A percentile compares a stretch with the other conserved stretches of the same genome.
Evolutionary conservation across 2,113 vertebrate species (phyloP).

Genomic region (Sinocyclocheilus grahami): DNA sequence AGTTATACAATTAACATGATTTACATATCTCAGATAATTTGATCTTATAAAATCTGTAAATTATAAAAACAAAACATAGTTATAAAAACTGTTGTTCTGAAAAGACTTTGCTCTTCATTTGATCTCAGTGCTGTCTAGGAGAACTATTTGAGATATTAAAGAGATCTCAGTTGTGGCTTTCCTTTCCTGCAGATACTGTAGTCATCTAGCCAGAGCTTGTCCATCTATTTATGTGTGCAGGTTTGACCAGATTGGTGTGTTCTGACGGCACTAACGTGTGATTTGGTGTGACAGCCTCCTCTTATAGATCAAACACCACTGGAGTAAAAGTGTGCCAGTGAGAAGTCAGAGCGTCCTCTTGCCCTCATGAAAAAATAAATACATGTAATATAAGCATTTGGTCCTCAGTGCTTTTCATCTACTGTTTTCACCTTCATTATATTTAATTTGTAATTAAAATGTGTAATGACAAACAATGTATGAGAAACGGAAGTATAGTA

Average conservation of each 20-base stretch:
- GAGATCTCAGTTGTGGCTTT: neutral
- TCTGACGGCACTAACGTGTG: slow-evolving; percentile 13
- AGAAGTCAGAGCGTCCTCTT: slow-evolving; percentile 12
- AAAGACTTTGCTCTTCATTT: neutral
- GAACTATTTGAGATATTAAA: neutral
- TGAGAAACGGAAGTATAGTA: too few species aligned
- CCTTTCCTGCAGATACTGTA: neutral
- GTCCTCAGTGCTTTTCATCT: too few species aligned
- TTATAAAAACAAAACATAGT: too few species aligned
- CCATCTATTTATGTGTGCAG: neutral
- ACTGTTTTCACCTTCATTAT: too few species aligned
- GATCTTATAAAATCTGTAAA: neutral
- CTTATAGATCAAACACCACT: slow-evolving; percentile 32
- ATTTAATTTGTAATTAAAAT: too few species aligned
- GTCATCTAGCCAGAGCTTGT: neutral
- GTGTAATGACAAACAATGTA: too few species aligned
- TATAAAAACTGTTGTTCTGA: neutral
- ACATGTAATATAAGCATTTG: too few species aligned
- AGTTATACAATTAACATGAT: too few species aligned
- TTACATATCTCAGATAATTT: too few species aligned
- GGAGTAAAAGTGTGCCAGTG: slow-evolving; percentile 3
- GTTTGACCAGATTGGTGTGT: neutral
- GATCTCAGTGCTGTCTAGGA: neutral
- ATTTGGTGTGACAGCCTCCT: slow-evolving; percentile 17
- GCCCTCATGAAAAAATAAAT: neutral